These are phyloP conservation scores for Helarctos malayanus DNA, from an alignment of 2,797 vertebrate species.

Conservation along the genomic window DNA sequence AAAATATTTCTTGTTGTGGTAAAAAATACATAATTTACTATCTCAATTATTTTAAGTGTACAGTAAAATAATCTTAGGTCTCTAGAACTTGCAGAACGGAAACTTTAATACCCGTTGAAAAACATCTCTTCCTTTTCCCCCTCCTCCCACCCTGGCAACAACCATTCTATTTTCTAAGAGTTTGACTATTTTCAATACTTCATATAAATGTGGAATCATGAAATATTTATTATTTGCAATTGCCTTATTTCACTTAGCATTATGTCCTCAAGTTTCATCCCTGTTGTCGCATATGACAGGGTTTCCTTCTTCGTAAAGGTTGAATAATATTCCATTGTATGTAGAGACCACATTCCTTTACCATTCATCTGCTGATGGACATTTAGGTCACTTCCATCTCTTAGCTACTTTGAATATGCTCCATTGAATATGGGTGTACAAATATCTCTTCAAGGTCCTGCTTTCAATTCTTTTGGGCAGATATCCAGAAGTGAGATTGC, in stretches of 20 bases:
- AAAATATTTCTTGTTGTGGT: neutral
- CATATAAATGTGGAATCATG: neutral
- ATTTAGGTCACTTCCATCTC: neutral
- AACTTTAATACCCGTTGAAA: neutral
- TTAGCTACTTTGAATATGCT: neutral
- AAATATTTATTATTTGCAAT: neutral
- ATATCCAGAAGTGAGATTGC: neutral
- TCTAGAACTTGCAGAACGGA: neutral
- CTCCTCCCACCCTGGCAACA: neutral
- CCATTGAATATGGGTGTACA: neutral
- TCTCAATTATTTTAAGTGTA: neutral
- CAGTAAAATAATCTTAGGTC: neutral
- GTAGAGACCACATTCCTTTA: neutral
- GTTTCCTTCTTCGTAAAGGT: neutral
- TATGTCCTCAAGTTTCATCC: neutral
- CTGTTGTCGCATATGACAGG: neutral
- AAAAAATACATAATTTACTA: neutral
- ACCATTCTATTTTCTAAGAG: neutral
- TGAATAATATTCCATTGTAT: neutral
- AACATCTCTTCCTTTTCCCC: neutral
- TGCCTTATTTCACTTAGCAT: neutral
- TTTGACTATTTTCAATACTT: neutral
- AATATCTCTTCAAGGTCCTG: neutral
- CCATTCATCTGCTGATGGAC: neutral
- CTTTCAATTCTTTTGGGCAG: neutral